Evolutionary conservation across 2,113 vertebrate species (phyloP), one percentile per base, ranked within the genome.

Genomic region (Echinops telfairi): DNA sequence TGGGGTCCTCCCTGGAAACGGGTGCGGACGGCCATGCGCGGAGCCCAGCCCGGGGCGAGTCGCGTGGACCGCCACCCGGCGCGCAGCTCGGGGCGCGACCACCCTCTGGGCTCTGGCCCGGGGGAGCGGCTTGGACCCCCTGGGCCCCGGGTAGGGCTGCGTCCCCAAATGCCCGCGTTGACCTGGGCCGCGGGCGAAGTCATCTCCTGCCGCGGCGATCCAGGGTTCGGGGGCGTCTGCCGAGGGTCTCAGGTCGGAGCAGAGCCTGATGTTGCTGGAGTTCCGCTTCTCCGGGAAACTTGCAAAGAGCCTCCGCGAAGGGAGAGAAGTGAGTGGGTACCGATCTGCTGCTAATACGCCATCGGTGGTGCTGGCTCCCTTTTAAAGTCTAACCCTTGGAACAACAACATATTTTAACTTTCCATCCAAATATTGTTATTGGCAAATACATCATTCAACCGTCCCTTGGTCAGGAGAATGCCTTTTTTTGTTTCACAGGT

Each of bases 361-460:
- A 97, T 95, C 90, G 89, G 87, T 19, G 20, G 84, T 94, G 88
- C 92, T 95, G 84, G 33, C 68, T 64, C 23, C 73, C 25, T 6
- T 91, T 96, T 97, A 96, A 97, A 95, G 87, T 97, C 84, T 91
- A 97, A 40, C 89, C 96, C 96, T 93, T 97, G 97, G 97, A 90
- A 98, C 98, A 98, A 96, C 95, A 97, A 93, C 97, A 83, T 97
- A 97, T 98, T 98, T 98, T 97, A 97, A 98, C 93, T 97, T 97
- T 98, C 97, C 97, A 98, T 96, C 58, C 93, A 98, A 98, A 98
- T 98, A 98, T 98, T 98, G 97, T 94, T 96, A 97, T 97, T 98
- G 98, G 98, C 98, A 96, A 97, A 97, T 93, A 95, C 96, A 96
- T 58, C 88, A 95, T 84, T 91, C 94, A 95, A 86, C 87, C 73